Percentiles rank a stretch among this genome's conserved stretches.
Evolutionary conservation across 2,113 vertebrate species (phyloP).

Genomic region (Cololabis saira): DNA sequence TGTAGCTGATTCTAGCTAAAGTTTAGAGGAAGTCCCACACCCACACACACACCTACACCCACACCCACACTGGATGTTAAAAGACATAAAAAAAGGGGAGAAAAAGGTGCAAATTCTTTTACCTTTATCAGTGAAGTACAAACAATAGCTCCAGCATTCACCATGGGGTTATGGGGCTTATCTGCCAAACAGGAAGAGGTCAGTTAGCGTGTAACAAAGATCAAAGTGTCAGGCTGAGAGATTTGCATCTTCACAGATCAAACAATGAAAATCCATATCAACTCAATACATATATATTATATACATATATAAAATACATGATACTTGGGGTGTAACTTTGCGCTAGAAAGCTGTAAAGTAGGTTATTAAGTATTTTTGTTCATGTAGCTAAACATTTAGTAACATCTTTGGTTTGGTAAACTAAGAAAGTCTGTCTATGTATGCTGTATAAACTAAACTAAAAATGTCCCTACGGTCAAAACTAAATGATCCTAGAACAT

Average conservation of each 20-base stretch:
- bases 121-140: slow-evolving; percentile 98
- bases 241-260: slow-evolving; percentile 26
- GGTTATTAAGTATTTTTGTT: too few species aligned
- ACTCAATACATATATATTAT: slow-evolving; percentile 2
- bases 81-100: background rate
- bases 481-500: too few species aligned
- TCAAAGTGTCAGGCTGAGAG: slow-evolving; percentile 5
- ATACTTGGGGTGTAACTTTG: too few species aligned
- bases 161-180: slow-evolving; percentile 98
- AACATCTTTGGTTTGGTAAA: too few species aligned
- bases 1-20: background rate
- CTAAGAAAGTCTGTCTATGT: too few species aligned
- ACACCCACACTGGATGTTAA: slow-evolving; percentile 14
- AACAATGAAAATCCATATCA: slow-evolving; percentile 19
- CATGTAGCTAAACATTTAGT: too few species aligned
- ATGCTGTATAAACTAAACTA: too few species aligned
- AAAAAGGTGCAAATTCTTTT: slow-evolving; percentile 62
- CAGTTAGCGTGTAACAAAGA: slow-evolving; percentile 5
- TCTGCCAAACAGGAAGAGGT: slow-evolving; percentile 80
- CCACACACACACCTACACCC: too few species aligned
- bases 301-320: too few species aligned
- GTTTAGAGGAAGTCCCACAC: slow-evolving; percentile 23
- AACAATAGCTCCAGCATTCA: slow-evolving; percentile 98
- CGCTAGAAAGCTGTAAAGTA: too few species aligned
- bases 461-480: too few species aligned